Evolutionary conservation across 2,888 invertebrate species (phyloP), one percentile per base, ranked within the genome.

Genomic region (Zaprionus bogoriensis): DNA sequence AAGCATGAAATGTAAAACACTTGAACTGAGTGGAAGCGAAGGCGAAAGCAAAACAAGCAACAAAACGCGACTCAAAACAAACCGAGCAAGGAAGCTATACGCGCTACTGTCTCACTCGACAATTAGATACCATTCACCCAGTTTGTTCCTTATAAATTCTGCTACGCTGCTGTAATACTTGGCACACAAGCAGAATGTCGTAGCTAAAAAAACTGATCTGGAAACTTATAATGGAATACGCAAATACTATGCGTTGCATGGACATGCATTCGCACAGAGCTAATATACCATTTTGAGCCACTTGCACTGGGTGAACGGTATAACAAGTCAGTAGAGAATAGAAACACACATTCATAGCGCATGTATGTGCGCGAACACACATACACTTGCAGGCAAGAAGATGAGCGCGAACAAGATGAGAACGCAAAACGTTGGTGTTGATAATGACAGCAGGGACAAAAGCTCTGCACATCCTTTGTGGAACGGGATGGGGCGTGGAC

Each of bases 1-100:
- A 74, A 83, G 79, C 72, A 77, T 65, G 61, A 85, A 78, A 85
- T 79, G 78, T 82, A 85, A 78, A 79, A 81, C 85, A 79, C 79
- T 79, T 79, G 82, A 79, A 78, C 79, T 85, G 82, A 79, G 82
- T 79, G 79, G 63, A 79, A 79, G 66, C 63, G 82, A 78, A 79
- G 75, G 79, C 82, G 55, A 84, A 66, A 71, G 81, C 48, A 67
- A 81, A 79, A 77, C 46, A 77, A 63, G 61, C 68, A 73, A 67
- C 84, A 67, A 58, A 80, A 76, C 59, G 66, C 41, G 59, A 50
- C 58, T 60, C 55, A 60, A 72, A 61, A 57, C 63, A 36, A 36
- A 36, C n/a, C n/a, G n/a, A n/a, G n/a, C n/a, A n/a, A n/a, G n/a
- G n/a, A n/a, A n/a, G n/a, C n/a, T n/a, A n/a, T n/a, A n/a, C n/a